Evolutionary conservation across 2,113 vertebrate species (phyloP).

Genomic region (Emydura subglobosa): DNA sequence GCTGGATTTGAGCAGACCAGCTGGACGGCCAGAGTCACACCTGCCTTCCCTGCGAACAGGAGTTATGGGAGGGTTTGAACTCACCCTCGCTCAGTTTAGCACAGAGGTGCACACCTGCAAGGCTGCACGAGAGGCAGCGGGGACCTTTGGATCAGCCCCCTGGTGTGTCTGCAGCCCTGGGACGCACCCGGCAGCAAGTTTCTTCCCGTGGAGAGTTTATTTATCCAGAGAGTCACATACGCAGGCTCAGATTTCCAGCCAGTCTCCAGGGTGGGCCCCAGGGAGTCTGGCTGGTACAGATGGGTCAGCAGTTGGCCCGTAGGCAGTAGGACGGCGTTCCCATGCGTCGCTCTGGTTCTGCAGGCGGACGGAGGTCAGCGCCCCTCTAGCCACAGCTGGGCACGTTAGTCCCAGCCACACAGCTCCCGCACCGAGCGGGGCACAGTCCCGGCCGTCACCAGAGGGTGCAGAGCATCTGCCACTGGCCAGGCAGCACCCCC

Average conservation of each 20-base stretch:
- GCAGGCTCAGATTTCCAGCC: not conserved
- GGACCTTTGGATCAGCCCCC: no score
- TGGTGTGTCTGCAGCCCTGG: fast-evolving
- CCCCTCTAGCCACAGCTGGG: no score
- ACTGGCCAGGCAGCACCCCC: not conserved
- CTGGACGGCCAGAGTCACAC: no score
- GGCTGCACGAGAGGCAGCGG: no score
- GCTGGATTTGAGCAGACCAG: no score
- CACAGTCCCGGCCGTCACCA: not conserved
- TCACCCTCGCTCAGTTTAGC: not conserved
- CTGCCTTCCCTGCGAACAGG: no score
- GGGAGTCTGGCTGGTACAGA: not conserved
- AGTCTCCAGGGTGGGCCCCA: no score
- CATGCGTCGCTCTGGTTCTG: not conserved
- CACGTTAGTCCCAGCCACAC: not conserved
- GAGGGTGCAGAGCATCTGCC: not conserved
- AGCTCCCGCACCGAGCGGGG: not conserved
- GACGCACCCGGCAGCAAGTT: no score
- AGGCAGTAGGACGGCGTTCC: not conserved
- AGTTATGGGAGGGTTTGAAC: no score
- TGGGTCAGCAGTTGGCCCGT: not conserved
- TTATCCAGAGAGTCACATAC: not conserved
- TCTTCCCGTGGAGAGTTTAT: not conserved
- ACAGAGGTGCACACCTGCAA: no score
- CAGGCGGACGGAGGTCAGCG: not conserved